phyloP scores from a whole-genome alignment of 1,140 invertebrate species.

The Phocides pigmalion region DNA sequence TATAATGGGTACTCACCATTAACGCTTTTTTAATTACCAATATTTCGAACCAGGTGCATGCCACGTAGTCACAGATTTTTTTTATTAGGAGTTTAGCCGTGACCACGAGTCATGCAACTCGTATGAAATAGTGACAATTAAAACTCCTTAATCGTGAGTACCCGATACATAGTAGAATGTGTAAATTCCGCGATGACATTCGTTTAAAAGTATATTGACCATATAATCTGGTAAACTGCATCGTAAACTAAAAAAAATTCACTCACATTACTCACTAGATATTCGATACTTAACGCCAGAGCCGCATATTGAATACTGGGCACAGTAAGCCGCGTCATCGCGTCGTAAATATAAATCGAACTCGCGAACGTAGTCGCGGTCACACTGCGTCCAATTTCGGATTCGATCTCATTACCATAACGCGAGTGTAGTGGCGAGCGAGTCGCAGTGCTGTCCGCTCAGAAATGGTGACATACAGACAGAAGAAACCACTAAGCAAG shows the following conservation, averaged over 20 bases:
- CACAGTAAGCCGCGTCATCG: conserved; percentile 28
- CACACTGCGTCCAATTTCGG: conserved; percentile 74
- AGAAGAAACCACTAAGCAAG: neutral
- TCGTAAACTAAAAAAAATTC: neutral
- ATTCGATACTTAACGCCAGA: conserved; percentile 29
- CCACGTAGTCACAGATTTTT: too few relatives aligned
- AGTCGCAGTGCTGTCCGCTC: conserved; percentile 44
- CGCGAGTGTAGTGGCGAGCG: conserved; percentile 56
- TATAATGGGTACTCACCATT: too few relatives aligned
- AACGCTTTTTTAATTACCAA: too few relatives aligned
- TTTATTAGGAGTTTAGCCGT: too few relatives aligned
- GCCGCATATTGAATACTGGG: conserved; percentile 16
- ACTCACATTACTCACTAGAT: conserved; percentile 24
- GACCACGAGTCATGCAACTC: too few relatives aligned
- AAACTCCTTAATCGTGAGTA: too few relatives aligned
- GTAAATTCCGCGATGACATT: too few relatives aligned
- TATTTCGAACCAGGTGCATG: too few relatives aligned
- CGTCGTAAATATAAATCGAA: conserved; percentile 46
- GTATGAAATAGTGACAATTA: too few relatives aligned
- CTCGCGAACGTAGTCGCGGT: conserved; percentile 46
- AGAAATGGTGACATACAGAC: conserved; percentile 45
- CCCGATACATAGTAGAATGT: too few relatives aligned
- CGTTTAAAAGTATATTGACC: too few relatives aligned
- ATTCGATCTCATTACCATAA: conserved; percentile 78
- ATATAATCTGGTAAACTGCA: too few relatives aligned